Evolutionary conservation across 2,797 vertebrate species (phyloP).

Genomic region (Gobionotothen gibberifrons): DNA sequence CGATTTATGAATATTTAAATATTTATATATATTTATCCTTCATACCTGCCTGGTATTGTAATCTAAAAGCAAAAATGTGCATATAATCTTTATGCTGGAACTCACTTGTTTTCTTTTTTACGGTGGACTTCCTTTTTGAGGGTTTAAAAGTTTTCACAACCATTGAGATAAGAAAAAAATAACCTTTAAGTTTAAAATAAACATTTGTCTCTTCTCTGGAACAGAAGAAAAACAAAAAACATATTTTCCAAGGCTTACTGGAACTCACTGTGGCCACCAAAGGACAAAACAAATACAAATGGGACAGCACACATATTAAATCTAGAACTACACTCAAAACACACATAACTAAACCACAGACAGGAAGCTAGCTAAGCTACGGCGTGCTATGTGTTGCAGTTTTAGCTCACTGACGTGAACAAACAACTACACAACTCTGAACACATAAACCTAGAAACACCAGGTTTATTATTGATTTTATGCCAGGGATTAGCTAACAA

Average conservation of each 20-base stretch:
- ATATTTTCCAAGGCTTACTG: not conserved
- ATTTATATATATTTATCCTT: too few species aligned
- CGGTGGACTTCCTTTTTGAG: not conserved
- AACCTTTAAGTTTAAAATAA: slow-evolving; percentile 2
- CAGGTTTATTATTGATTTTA: too few species aligned
- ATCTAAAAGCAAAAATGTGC: not conserved
- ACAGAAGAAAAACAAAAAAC: not conserved
- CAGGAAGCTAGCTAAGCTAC: too few species aligned
- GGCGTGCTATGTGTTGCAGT: too few species aligned
- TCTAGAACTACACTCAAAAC: slow-evolving; percentile 3
- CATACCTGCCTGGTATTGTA: not conserved
- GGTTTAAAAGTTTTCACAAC: slow-evolving; percentile 1
- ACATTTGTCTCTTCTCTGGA: slow-evolving; percentile 2
- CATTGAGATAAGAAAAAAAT: slow-evolving; percentile 9
- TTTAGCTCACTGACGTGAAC: too few species aligned
- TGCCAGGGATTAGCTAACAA: too few species aligned
- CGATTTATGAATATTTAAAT: slow-evolving; percentile 1
- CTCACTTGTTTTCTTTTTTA: not conserved
- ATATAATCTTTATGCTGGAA: not conserved
- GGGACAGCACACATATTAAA: slow-evolving; percentile 1
- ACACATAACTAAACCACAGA: not conserved
- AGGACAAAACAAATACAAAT: slow-evolving; percentile 24
- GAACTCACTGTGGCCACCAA: slow-evolving; percentile 1
- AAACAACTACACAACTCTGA: too few species aligned
- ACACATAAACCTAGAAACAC: too few species aligned